These are phyloP conservation scores for Pelecanus crispus DNA, from an alignment of 2,113 vertebrate species.

Conservation along the genomic window DNA sequence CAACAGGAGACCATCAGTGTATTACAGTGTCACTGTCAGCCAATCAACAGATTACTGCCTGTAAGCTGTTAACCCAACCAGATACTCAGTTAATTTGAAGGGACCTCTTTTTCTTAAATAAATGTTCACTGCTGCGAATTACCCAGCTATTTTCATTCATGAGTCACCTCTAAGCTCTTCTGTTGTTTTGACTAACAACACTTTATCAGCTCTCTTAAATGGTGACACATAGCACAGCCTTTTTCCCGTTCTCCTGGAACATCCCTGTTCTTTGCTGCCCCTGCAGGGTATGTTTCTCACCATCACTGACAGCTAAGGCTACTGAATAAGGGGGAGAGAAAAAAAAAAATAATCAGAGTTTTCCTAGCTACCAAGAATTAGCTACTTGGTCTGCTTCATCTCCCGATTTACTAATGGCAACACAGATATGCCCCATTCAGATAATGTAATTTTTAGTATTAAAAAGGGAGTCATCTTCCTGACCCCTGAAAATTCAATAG, in stretches of 20 bases:
- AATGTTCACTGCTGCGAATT: neutral
- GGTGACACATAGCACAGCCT: neutral
- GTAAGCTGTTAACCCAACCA: neutral
- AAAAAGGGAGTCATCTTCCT: neutral
- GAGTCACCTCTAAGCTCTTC: neutral
- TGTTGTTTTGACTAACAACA: neutral
- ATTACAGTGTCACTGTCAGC: neutral
- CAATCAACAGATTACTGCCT: neutral
- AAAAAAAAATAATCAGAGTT: neutral
- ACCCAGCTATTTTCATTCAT: neutral
- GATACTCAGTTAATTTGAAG: neutral
- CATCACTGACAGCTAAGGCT: neutral
- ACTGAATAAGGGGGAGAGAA: neutral
- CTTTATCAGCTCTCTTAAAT: neutral
- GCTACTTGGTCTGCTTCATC: neutral
- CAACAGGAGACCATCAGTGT: neutral
- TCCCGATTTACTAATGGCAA: neutral
- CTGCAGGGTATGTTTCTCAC: neutral
- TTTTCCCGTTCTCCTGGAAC: neutral
- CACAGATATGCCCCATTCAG: neutral
- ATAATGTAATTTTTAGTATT: neutral
- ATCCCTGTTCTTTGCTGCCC: neutral
- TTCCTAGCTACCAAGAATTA: neutral
- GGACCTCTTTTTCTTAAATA: neutral
- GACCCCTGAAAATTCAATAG: neutral